A percentile compares a stretch with the other conserved stretches of the same genome.
Conservation (phyloP, 1,140 invertebrate genomes). For the Sarcophaga bullata region DNA sequence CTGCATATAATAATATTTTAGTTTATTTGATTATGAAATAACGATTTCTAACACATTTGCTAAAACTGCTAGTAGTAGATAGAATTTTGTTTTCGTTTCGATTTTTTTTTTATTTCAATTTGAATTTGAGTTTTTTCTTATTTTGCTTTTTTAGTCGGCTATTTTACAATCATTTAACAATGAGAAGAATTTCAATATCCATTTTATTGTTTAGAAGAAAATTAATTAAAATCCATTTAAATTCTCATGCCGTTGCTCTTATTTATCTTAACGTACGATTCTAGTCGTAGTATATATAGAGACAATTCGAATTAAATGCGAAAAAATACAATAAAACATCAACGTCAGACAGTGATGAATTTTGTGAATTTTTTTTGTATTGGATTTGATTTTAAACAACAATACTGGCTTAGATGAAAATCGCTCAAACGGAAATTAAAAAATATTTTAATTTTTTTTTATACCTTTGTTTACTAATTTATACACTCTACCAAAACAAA, state of each 20-base stretch:
- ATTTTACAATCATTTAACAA: no score
- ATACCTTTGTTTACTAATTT: not conserved
- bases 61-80: no score
- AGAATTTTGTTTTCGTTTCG: no score
- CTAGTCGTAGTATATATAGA: not conserved
- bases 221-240: not conserved
- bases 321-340: not conserved
- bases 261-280: not conserved
- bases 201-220: not conserved
- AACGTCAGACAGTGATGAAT: not conserved
- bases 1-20: no score
- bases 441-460: not conserved
- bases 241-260: not conserved
- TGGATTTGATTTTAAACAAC: not conserved
- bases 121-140: no score
- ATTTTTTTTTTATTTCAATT: no score
- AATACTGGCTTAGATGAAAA: not conserved
- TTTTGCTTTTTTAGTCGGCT: no score
- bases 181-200: no score
- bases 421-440: slow-evolving; percentile 6
- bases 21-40: no score
- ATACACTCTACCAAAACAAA: not conserved
- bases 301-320: no score
- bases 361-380: not conserved
- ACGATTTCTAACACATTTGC: no score